Evolutionary conservation across 2,888 invertebrate genomes (phyloP).

Genomic region (Agonopterix alstromeriana): DNA sequence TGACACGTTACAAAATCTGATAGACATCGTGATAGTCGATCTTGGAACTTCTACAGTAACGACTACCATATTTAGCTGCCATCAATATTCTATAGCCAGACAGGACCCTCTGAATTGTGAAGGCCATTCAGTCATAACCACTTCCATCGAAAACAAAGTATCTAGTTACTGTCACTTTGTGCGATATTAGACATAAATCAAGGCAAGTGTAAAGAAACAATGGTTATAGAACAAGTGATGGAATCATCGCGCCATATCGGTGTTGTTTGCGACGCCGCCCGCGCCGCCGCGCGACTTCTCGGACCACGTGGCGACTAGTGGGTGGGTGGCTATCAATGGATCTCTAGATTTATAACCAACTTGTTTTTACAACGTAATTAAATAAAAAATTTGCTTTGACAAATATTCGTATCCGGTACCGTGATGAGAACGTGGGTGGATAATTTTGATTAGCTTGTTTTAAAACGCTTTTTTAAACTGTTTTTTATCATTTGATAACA

Average conservation of each 20-base stretch:
- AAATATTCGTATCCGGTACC: not conserved
- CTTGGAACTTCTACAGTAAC: no score
- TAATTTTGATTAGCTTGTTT: no score
- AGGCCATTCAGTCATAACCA: no score
- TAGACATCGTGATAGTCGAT: no score
- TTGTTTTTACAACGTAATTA: conserved; percentile 2
- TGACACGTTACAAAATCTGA: no score
- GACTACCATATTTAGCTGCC: no score
- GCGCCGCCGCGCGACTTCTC: not conserved
- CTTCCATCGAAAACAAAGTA: no score
- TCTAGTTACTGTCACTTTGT: not conserved
- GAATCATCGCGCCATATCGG: conserved; percentile 34
- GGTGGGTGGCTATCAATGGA: conserved; percentile 11
- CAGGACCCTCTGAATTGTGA: no score
- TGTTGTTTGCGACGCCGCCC: conserved; percentile 3
- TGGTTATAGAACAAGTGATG: conserved; percentile 14
- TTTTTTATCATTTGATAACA: no score
- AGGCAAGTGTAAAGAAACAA: conserved; percentile 1
- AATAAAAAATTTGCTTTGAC: conserved; percentile 2
- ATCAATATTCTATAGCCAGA: no score
- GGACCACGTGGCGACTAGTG: conserved; percentile 4
- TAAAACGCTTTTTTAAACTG: no score
- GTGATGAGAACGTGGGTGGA: no score
- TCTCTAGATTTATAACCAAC: not conserved
- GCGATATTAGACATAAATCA: not conserved